A percentile compares a stretch with the other conserved stretches of the same genome.
phyloP scores from a whole-genome alignment of 2,797 vertebrate genomes.

The Alectoris magna region DNA sequence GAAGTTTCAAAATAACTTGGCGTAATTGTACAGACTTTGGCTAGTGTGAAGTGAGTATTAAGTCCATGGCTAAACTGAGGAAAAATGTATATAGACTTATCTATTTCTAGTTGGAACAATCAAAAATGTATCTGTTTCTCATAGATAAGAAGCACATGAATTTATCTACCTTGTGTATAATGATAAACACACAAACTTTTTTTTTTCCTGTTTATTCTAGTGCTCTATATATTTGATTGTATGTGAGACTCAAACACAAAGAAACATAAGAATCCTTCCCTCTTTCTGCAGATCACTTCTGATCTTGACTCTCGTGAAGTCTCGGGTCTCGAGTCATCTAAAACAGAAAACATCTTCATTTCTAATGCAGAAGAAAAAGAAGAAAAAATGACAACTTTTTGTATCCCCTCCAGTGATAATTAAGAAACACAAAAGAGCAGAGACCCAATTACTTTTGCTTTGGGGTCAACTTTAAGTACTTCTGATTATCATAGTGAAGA shows the following conservation, averaged over 20 bases:
- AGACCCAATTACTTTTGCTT: constrained; percentile 30
- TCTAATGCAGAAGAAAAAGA: constrained; percentile 17
- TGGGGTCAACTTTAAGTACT: constrained; percentile 48
- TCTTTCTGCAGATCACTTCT: neutral
- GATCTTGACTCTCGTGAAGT: neutral
- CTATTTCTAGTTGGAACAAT: neutral
- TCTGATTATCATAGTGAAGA: constrained; percentile 31
- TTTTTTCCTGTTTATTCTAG: neutral
- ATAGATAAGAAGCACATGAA: neutral
- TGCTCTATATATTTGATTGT: neutral
- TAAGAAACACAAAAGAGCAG: neutral
- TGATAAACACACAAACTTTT: neutral
- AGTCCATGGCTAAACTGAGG: neutral
- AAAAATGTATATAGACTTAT: neutral
- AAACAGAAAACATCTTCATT: constrained; percentile 22
- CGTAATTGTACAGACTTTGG: neutral
- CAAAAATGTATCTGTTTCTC: neutral
- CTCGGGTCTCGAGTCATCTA: neutral
- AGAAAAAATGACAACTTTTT: constrained; percentile 22
- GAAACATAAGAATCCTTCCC: neutral
- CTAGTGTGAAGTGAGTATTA: neutral
- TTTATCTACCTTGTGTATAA: neutral
- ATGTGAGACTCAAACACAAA: neutral
- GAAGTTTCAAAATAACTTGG: neutral
- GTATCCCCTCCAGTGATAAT: constrained; percentile 25